Conservation (phyloP, 2,797 vertebrate genomes). For the Lerista edwardsae region DNA sequence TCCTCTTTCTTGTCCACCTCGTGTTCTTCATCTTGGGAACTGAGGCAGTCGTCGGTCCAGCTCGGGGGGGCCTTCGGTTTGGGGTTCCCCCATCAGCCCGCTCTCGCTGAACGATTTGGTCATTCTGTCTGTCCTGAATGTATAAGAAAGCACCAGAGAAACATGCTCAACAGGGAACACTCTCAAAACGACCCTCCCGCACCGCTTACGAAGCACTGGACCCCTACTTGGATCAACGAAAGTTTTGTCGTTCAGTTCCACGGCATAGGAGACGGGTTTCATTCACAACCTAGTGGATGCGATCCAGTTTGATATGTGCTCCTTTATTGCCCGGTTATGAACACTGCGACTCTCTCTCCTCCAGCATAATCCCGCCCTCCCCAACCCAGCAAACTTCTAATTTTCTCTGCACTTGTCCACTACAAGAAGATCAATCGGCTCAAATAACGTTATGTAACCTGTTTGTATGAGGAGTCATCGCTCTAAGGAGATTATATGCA, state of each 20-base stretch:
- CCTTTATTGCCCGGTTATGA: not conserved
- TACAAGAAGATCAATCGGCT: slow-evolving; percentile 38
- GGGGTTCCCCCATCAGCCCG: slow-evolving; percentile 80
- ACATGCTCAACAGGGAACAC: slow-evolving; percentile 36
- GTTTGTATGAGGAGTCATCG: slow-evolving; percentile 44
- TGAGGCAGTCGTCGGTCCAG: slow-evolving; percentile 86
- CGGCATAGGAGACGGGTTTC: not conserved
- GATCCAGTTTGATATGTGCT: too few species aligned
- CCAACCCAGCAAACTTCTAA: slow-evolving; percentile 27
- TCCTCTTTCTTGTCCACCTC: slow-evolving; percentile 83
- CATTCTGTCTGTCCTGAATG: slow-evolving; percentile 81
- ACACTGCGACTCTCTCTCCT: too few species aligned
- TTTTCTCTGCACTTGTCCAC: slow-evolving; percentile 40
- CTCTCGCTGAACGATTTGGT: slow-evolving; percentile 92
- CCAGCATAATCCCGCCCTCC: not conserved
- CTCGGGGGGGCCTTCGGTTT: slow-evolving; percentile 80
- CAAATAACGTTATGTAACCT: slow-evolving; percentile 68
- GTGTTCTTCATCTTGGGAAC: slow-evolving; percentile 85
- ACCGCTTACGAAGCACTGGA: too few species aligned
- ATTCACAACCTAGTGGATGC: too few species aligned
- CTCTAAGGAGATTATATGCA: slow-evolving; percentile 69
- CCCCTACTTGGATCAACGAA: too few species aligned
- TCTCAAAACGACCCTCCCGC: not conserved
- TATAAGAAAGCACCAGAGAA: slow-evolving; percentile 42
- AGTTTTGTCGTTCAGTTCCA: not conserved